These are phyloP conservation scores for Apodemus speciosus DNA, from an alignment of 2,113 vertebrate genomes.

Conservation along the genomic window DNA sequence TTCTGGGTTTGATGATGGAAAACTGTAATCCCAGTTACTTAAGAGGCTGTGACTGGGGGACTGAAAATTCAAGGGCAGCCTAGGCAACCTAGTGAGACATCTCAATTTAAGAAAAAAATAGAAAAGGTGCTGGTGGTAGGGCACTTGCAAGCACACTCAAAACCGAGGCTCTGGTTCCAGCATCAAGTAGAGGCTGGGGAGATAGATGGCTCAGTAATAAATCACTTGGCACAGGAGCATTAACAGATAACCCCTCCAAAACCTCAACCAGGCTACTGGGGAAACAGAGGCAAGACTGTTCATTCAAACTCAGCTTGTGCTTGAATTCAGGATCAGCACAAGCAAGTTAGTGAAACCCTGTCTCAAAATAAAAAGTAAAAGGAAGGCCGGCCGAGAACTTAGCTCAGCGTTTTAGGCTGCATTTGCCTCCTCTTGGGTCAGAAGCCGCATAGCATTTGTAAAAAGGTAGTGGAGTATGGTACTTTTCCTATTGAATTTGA, in stretches of 20 bases:
- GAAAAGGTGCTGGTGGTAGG: no score
- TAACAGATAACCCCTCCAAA: neutral
- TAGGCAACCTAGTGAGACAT: neutral
- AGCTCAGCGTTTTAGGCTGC: neutral
- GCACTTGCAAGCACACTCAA: neutral
- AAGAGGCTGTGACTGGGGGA: neutral
- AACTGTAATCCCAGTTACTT: neutral
- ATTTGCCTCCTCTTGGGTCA: slow-evolving; percentile 41
- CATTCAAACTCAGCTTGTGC: neutral
- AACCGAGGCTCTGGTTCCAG: neutral
- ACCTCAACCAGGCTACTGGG: neutral
- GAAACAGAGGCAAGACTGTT: neutral
- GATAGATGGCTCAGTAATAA: neutral
- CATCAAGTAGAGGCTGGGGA: neutral
- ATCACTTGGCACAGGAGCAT: neutral
- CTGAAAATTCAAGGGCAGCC: neutral
- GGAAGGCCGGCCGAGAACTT: neutral
- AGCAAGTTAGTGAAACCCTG: neutral
- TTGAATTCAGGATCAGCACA: neutral
- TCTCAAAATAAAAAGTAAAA: neutral
- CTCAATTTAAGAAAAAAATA: neutral
- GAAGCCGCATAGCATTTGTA: slow-evolving; percentile 23
- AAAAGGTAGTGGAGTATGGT: slow-evolving; percentile 3
- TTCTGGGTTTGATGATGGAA: neutral
- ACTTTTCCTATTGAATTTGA: slow-evolving; percentile 55